Evolutionary conservation across 2,797 vertebrate genomes (phyloP), one percentile per base, ranked within the genome.

Genomic region (Scolopax bukidnonensis): DNA sequence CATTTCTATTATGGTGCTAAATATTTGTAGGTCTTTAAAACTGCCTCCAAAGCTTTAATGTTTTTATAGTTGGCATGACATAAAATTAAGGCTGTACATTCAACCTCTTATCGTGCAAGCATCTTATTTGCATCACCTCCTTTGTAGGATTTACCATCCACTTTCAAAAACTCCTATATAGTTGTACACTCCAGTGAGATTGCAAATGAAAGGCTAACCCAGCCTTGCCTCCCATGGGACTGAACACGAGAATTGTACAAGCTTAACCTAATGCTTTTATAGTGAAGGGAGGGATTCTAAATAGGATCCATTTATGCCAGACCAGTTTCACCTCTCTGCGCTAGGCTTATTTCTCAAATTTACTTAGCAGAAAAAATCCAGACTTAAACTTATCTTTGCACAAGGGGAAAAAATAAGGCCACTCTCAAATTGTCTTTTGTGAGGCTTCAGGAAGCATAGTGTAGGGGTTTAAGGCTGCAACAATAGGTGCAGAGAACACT

Each of bases 61-160:
- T 32, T 75, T 74, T 81, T 61, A 38, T 30, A 77, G 36, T 12
- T 33, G 5, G 63, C 36, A 53, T 57, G 38, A 84, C 16, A 47
- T 48, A 47, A 82, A 90, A 60, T 68, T 28, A 69, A 74, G 3
- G 16, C 48, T 41, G 32, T 47, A 67, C 12, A 19, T 47, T 89
- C 38, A 63, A 27, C 14, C 15, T 71, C 33, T 70, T 68, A 56
- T 9, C 8, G 10, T 1, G 2, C 10, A n/a, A 0, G 0, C 8
- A n/a, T 25, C 47, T 83, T 65, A 13, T 51, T 16, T 89, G 17
- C 92, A 38, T 13, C 13, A 0, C 18, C 7, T 77, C 32, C 71
- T 87, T 48, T 12, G 2, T 21, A 68, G 9, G 10, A 84, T 79
- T 90, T 79, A 67, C 12, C 21, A 69, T 21, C 47, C 32, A 27